Evolutionary conservation across 2,113 vertebrate species (phyloP), one percentile per base, ranked within the genome.

Genomic region (Myocastor coypus): DNA sequence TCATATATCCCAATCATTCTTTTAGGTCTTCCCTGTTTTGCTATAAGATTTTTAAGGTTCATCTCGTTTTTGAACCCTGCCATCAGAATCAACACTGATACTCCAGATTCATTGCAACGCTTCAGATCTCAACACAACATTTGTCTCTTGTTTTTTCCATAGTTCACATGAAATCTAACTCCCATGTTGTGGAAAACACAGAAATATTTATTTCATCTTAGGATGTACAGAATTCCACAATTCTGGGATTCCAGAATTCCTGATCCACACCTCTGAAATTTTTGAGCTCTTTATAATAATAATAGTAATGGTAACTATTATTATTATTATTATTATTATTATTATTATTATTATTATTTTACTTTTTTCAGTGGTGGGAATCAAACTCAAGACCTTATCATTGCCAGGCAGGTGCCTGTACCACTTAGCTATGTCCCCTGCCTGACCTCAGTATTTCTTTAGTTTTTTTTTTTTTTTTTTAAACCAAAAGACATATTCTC

Each of bases 231-330:
- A 30, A 75, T 19, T 87, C 96, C 46, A 94, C 55, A 52, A 61
- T 61, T 95, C 61, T 55, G 11, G 89, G 34, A 75, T 19, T 87
- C 96, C 57, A 94, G 55, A 61, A 55, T 61, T 95, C 61, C 68
- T 87, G 42, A 68, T 69, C 1, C 28, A 59, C 22, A 20, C 59
- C 20, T 17, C n/a, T n/a, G n/a, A n/a, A n/a, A n/a, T n/a, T n/a
- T n/a, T n/a, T n/a, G n/a, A n/a, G n/a, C n/a, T n/a, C n/a, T n/a
- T n/a, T n/a, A n/a, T n/a, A n/a, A n/a, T n/a, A n/a, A n/a, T n/a
- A n/a, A n/a, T n/a, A n/a, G n/a, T n/a, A n/a, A n/a, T n/a, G n/a
- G n/a, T n/a, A n/a, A n/a, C n/a, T n/a, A n/a, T n/a, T n/a, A n/a
- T 46, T 46, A 46, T 8, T 46, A 46, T 46, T 46, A 46, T 46